Evolutionary conservation across 2,888 invertebrate genomes (phyloP), one percentile per base, ranked within the genome.

Genomic region (Drosophila meridionalis): DNA sequence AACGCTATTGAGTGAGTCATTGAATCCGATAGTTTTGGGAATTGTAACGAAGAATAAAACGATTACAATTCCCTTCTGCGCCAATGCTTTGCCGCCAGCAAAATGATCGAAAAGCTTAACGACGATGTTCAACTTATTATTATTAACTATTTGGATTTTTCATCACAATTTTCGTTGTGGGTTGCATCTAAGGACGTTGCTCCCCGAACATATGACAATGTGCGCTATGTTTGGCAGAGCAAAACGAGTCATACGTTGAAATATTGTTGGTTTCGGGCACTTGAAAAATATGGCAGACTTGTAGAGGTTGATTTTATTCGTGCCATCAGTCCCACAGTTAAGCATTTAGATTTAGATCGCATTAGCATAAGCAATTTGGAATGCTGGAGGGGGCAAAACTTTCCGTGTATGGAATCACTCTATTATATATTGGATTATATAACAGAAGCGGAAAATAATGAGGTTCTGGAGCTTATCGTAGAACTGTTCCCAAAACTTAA

Each of bases 81-180:
- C 11, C 26, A 5, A 26, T 45, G 9, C 11, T 11, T 2, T 8
- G 26, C 0, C 4, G 26, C 20, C 50, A 34, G 5, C 28, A 34
- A 12, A 8, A 36, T 34, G 28, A n/a, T 75, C 8, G 50, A 72
- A 9, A 3, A 9, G 3, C 73, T 76, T 0, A 77, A 38, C 52
- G 73, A 78, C 45, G 68, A 67, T 65, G 40, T 45, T 14, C 66
- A 73, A 32, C 36, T 69, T 45, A 14, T 8, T 0, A 65, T 77
- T 14, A 59, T 77, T 7, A 47, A 11, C 0, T 28, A 57, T 38
- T 59, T 77, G 42, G 3, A 28, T 0, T 26, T 77, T 0, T 0
- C 2, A 4, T 78, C 73, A 12, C 78, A 69, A 60, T 9, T 78
- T 4, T 1, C 12, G 0, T 7, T 78, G 14, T 78, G 47, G 34